Evolutionary conservation across 1,140 invertebrate genomes (phyloP).

Genomic region (Pectinophora gossypiella): DNA sequence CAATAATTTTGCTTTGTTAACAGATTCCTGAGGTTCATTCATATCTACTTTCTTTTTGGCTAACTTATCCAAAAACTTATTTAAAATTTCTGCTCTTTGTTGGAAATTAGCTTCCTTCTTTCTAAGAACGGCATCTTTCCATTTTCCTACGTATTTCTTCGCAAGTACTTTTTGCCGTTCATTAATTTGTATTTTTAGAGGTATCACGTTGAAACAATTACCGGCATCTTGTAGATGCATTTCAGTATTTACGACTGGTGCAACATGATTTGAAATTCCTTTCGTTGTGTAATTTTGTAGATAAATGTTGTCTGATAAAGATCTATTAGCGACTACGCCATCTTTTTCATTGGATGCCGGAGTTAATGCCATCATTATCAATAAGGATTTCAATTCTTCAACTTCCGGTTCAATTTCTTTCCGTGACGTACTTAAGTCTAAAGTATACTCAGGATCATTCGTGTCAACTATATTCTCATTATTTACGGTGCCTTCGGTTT

Average conservation of each 20-base stretch:
- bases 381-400: slow-evolving; percentile 44
- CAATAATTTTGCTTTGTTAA: slow-evolving; percentile 33
- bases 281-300: too few relatives aligned
- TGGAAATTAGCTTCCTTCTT: slow-evolving; percentile 24
- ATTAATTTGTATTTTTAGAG: slow-evolving; percentile 27
- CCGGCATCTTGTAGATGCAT: too few relatives aligned
- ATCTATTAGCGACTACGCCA: neutral
- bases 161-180: slow-evolving; percentile 25
- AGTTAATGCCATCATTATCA: slow-evolving; percentile 52
- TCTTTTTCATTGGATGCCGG: slow-evolving; percentile 26
- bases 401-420: slow-evolving; percentile 4
- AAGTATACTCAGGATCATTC: neutral
- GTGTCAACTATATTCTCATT: neutral
- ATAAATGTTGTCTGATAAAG: neutral
- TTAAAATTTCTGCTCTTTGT: slow-evolving; percentile 41
- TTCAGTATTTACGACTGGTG: too few relatives aligned
- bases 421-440: neutral
- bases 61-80: slow-evolving; percentile 59
- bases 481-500: neutral
- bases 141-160: slow-evolving; percentile 46
- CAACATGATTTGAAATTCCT: too few relatives aligned
- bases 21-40: slow-evolving; percentile 18
- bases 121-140: slow-evolving; percentile 31
- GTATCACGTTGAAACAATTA: slow-evolving; percentile 30
- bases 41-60: slow-evolving; percentile 40